phyloP scores from a whole-genome alignment of 2,113 vertebrate species.

The Xenopus laevis region DNA sequence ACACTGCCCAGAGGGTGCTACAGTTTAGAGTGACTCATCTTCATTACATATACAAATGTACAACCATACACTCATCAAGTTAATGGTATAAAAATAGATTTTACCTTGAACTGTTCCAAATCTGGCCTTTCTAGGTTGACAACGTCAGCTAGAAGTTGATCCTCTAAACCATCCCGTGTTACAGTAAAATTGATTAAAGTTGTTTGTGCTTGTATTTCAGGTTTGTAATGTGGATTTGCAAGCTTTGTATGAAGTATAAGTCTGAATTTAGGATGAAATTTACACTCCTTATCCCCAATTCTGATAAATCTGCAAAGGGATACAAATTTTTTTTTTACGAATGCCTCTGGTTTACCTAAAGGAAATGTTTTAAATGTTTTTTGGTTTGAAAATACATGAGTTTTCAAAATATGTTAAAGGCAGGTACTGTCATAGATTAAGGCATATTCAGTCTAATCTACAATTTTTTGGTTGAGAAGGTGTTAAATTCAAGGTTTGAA shows the following conservation, averaged over 20 bases:
- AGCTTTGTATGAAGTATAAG: slow-evolving; percentile 69
- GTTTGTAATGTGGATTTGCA: slow-evolving; percentile 68
- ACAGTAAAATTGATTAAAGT: slow-evolving; percentile 69
- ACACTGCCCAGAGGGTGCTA: too few relatives aligned
- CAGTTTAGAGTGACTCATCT: too few relatives aligned
- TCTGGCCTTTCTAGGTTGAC: slow-evolving; percentile 67
- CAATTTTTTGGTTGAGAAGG: too few relatives aligned
- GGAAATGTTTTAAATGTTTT: too few relatives aligned
- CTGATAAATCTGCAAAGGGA: slow-evolving; percentile 64
- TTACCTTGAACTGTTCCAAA: slow-evolving; percentile 64
- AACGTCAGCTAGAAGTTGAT: slow-evolving; percentile 67
- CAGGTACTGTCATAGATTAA: too few relatives aligned
- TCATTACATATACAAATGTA: too few relatives aligned
- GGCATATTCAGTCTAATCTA: too few relatives aligned
- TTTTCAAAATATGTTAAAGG: too few relatives aligned
- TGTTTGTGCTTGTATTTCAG: slow-evolving; percentile 69
- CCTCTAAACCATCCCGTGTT: slow-evolving; percentile 60
- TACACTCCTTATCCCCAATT: slow-evolving; percentile 67
- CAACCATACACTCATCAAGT: too few relatives aligned
- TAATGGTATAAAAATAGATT: neutral
- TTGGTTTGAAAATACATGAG: too few relatives aligned
- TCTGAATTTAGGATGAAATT: slow-evolving; percentile 66
- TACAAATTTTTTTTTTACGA: neutral
- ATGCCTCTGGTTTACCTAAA: too few relatives aligned
- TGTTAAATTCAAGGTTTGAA: too few relatives aligned